These are phyloP conservation scores for Laupala kohalensis DNA, from an alignment of 1,140 invertebrate species.

Conservation along the genomic window DNA sequence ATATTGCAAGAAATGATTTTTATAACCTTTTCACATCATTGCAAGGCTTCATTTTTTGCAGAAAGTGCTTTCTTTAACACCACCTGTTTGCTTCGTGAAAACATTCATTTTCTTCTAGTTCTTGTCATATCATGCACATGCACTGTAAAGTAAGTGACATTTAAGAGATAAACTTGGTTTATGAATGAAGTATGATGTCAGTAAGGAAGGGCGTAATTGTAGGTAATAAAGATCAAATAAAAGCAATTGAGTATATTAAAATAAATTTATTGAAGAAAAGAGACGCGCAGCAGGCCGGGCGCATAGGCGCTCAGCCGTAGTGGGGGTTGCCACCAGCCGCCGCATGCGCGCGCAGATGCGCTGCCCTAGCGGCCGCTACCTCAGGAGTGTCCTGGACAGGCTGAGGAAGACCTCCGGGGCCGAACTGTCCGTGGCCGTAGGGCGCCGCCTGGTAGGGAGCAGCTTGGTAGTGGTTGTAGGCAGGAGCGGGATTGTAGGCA, in stretches of 20 bases:
- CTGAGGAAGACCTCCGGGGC: slow-evolving; percentile 15
- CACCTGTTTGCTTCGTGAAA: no score
- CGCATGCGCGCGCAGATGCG: slow-evolving; percentile 21
- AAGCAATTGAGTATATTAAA: background rate
- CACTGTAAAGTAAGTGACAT: no score
- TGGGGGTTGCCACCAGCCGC: background rate
- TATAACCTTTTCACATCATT: no score
- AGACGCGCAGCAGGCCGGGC: background rate
- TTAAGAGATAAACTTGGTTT: no score
- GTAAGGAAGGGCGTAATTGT: no score
- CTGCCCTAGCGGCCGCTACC: slow-evolving; percentile 22
- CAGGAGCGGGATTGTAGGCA: background rate
- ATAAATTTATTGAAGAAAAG: background rate
- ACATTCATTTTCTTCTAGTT: no score
- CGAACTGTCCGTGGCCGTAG: slow-evolving; percentile 20
- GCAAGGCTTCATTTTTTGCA: no score
- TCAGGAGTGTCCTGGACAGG: slow-evolving; percentile 22
- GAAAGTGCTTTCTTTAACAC: no score
- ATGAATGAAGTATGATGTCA: no score
- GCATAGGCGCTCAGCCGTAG: background rate
- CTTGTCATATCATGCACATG: no score
- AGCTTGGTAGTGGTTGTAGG: background rate
- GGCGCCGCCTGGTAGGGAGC: slow-evolving; percentile 31
- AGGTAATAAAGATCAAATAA: no score
- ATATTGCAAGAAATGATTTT: no score